phyloP scores from a whole-genome alignment of 2,797 vertebrate species.

The Myotis daubentonii region DNA sequence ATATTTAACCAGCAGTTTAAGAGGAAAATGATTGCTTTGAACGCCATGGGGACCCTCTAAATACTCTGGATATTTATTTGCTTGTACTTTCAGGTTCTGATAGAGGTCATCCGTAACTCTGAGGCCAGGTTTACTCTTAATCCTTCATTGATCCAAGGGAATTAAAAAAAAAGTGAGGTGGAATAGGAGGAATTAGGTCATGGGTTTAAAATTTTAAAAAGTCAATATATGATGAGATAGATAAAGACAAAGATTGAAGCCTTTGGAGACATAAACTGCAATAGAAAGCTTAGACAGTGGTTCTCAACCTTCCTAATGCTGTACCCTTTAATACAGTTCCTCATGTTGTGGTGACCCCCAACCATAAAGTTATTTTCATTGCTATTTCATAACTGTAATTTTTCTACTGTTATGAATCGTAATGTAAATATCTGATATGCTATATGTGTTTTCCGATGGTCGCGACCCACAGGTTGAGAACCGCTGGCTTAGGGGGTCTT shows the following conservation, averaged over 20 bases:
- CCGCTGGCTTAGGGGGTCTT: background rate
- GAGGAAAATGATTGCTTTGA: background rate
- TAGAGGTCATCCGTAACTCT: background rate
- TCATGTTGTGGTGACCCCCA: no score
- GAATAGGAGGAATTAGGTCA: background rate
- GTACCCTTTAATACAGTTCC: no score
- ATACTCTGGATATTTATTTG: background rate
- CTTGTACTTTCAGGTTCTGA: background rate
- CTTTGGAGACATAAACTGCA: background rate
- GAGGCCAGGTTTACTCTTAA: background rate
- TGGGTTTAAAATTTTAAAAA: slow-evolving; percentile 13
- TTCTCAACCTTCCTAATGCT: no score
- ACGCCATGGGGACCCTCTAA: background rate
- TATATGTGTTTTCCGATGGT: no score
- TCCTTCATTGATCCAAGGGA: background rate
- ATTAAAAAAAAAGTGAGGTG: background rate
- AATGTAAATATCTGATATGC: no score
- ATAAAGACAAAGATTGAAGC: background rate
- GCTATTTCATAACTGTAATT: no score
- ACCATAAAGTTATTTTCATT: no score
- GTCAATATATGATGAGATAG: background rate
- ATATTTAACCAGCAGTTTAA: background rate
- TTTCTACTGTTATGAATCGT: no score
- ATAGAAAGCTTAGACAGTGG: background rate
- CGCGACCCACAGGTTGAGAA: no score